Base-by-base conservation (phyloP, 1,140 invertebrate species). In the Drosophila insularis region DNA sequence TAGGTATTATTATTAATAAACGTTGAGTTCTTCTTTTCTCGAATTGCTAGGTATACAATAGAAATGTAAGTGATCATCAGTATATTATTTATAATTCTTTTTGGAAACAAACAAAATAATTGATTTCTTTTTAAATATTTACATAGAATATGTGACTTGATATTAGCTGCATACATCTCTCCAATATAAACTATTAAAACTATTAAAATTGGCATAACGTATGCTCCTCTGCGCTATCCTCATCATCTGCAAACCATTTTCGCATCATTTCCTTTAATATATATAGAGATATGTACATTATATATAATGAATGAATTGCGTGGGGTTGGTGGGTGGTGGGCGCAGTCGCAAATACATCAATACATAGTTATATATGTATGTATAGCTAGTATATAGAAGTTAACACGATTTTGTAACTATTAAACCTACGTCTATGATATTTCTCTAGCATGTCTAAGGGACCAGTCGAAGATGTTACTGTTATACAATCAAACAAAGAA, bases 401-500 rank as follows among this genome's bases (percentile, higher is more conserved):
- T 37, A 4, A 37, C 35, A 37, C 35, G 35, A 50, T 50, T 27
- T 50, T 50, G 43, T 50, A 50, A 50, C 43, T 50, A 50, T 50
- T 50, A 11, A 50, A 10, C 43, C 23, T 54, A 54, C 13, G 21
- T 11, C 50, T 54, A 54, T 21, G 50, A 54, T 53, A 53, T 27
- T 53, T 53, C 21, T 53, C 50, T 58, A 58, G 55, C 7, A 58
- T 32, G 19, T 58, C 55, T 58, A 58, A 31, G 55, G 55, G 55
- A 58, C 55, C 55, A 58, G 55, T 58, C 55, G 31, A 58, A 11
- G 14, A n/a, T 58, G 55, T 58, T 58, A 17, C 32, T 19, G n/a
- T 58, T 35, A 19, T 14, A 58, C 31, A 37, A 54, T 19, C 2
- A 17, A 50, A 53, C 6, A 27, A 27, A 54, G 13, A 54, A 58